Base-by-base conservation (phyloP, 2,888 invertebrate species). In the Adelognathus sp. region DNA sequence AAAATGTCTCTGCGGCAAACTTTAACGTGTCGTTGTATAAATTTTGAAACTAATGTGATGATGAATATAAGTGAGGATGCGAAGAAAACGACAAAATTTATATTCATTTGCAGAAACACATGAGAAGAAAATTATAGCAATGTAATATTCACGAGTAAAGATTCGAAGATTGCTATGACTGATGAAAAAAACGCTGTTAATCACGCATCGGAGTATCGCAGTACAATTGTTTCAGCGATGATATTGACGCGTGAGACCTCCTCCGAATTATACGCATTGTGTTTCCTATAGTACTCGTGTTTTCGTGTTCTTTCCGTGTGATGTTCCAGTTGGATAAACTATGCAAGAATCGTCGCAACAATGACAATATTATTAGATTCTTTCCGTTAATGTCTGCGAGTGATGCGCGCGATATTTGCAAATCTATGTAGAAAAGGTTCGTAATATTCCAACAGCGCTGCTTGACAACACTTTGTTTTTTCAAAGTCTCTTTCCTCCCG, bases 381-480 rank as follows among this genome's bases (percentile, higher is more conserved):
- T 14, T n/a, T 39, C 24, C n/a, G 16, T 46, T 18, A 2, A 56
- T 64, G 54, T 46, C 73, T 46, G 64, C 70, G 16, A 63, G 29
- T 52, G 56, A 50, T 21, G 50, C 44, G 71, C 61, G 36, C 60
- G 76, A 81, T 75, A 73, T 75, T n/a, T 70, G 66, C 83, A 84
- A 83, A 81, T 81, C 81, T 84, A 84, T 81, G 83, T 86, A 86
- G 83, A 87, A 87, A 87, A 85, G 81, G 79, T 83, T 71, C 63
- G 56, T 67, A 58, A 73, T 73, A 69, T 41, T 73, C 7, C 50
- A 64, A 70, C 50, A 31, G 56, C 67, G 63, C 31, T 58, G 56
- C 31, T 39, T 14, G 27, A 24, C 36, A 69, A 58, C 54, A n/a
- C 14, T 70, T 33, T 18, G 3, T 9, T 39, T 2, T 63, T 54